phyloP scores from a whole-genome alignment of 2,888 invertebrate species.

The Anoncus sp. region DNA sequence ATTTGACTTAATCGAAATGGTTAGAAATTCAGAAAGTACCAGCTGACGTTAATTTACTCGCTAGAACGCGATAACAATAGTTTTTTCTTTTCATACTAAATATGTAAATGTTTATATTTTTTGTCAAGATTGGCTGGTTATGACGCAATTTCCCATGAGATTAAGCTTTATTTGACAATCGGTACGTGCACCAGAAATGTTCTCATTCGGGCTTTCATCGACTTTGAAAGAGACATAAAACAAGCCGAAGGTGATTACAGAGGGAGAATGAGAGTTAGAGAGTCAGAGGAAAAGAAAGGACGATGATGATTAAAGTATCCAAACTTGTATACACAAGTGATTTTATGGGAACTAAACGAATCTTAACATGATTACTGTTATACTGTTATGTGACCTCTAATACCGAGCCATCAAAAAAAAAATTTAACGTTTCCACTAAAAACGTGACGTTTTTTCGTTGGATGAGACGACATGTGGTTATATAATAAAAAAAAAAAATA shows the following conservation, averaged over 20 bases:
- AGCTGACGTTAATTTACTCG: conserved; percentile 10
- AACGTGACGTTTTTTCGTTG: no score
- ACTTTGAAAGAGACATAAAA: conserved; percentile 49
- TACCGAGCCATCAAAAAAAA: not conserved
- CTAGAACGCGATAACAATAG: conserved; percentile 1
- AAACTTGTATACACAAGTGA: not conserved
- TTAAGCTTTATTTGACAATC: conserved; percentile 24
- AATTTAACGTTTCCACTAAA: not conserved
- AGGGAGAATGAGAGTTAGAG: conserved; percentile 2
- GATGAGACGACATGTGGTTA: not conserved
- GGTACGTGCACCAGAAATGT: conserved; percentile 31
- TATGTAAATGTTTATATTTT: conserved; percentile 2
- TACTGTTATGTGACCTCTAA: not conserved
- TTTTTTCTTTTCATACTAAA: conserved; percentile 10
- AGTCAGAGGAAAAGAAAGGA: not conserved
- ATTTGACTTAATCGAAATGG: not conserved
- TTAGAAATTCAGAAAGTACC: conserved; percentile 3
- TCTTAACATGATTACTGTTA: not conserved
- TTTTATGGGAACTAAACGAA: not conserved
- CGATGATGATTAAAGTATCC: not conserved
- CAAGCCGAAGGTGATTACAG: conserved; percentile 2
- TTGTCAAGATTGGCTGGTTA: not conserved
- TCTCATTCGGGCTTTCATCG: conserved; percentile 37
- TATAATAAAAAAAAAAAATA: not conserved
- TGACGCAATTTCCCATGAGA: not conserved